Base-by-base conservation (phyloP, 2,888 invertebrate genomes). In the Parasteatoda lunata region DNA sequence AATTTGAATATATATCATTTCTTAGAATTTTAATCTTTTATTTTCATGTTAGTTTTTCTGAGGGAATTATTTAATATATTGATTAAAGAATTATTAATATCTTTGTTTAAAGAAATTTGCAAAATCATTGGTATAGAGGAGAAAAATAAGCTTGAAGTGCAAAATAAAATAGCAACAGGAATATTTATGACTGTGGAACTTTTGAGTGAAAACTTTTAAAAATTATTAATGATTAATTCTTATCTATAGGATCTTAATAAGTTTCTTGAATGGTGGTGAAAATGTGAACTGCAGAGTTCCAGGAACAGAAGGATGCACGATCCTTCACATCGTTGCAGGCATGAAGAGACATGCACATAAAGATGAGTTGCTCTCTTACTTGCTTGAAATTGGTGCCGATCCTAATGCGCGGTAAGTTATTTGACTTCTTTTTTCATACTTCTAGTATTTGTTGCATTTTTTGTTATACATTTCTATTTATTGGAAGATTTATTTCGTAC, bases 351-450 rank as follows among this genome's bases (percentile, higher is more conserved):
- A n/a, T 7, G 30, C 64, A 49, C 68, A 69, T 9, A 77, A 77
- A 69, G 77, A 85, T 13, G 47, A 71, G 13, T 47, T 84, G 7
- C 68, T 88, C 47, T 48, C 82, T 5, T 81, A 69, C 49, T 82
- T 88, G 45, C 45, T 88, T 13, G 80, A 84, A 70, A 77, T 52
- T 45, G 80, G 83, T 65, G 88, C 84, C 64, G 70, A 88, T 85
- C 88, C 88, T 6, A 88, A 88, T 73, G 77, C 81, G n/a, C 73
- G 81, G 88, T 88, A 72, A 75, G 9, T n/a, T 52, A 49, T 72
- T 7, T 66, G 6, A n/a, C 59, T 66, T 4, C 8, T 47, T 15
- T 47, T 66, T n/a, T 15, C 66, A 48, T 8, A 11, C 7, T 47
- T n/a, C 66, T 64, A 13, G 4, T 64, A 11, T 66, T 15, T 71